Base-by-base conservation (phyloP, 2,797 vertebrate species). In the Emydoidea blandingii region DNA sequence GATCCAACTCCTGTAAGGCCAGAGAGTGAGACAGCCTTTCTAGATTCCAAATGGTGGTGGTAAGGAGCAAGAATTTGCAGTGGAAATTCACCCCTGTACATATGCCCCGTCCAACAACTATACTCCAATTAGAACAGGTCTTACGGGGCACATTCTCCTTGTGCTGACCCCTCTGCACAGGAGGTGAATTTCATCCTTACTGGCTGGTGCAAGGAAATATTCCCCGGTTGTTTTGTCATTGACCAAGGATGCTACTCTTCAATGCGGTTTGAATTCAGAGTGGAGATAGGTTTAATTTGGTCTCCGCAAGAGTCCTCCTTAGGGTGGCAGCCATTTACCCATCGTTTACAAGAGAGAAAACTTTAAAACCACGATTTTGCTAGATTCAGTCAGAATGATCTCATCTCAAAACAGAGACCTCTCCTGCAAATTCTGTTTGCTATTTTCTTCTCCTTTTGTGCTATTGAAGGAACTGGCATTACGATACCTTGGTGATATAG, bases 261-360 rank as follows among this genome's bases (percentile, higher is more conserved):
- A 47, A 59, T 14, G 54, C 2, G 23, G 80, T 57, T 94, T 52
- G 47, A 2, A 62, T 53, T 8, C 79, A 18, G 87, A 31, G n/a
- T 3, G 14, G 84, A 89, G 5, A 52, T 86, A 87, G 85, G 52
- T 31, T 79, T 85, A 11, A 59, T 91, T 87, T 83, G 29, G 1
- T 52, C 80, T 83, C 1, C 0, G n/a, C 0, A 1, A 79, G 56
- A 34, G 72, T 44, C 19, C 34, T 79, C 62, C 41, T 18, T n/a
- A 86, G 78, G 50, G 50, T 57, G 68, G 23, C 47, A 5, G 21
- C 81, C 79, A 25, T 47, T 47, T 6, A n/a, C 57, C 90, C 81
- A 3, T n/a, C 12, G 0, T 0, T 0, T 0, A 1, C 5, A 12
- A 56, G 68, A 72, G 72, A 76, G 79, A 47, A 8, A 49, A 78